These are phyloP conservation scores for Zele albiditarsus DNA, from an alignment of 2,888 invertebrate genomes.

Conservation along the genomic window DNA sequence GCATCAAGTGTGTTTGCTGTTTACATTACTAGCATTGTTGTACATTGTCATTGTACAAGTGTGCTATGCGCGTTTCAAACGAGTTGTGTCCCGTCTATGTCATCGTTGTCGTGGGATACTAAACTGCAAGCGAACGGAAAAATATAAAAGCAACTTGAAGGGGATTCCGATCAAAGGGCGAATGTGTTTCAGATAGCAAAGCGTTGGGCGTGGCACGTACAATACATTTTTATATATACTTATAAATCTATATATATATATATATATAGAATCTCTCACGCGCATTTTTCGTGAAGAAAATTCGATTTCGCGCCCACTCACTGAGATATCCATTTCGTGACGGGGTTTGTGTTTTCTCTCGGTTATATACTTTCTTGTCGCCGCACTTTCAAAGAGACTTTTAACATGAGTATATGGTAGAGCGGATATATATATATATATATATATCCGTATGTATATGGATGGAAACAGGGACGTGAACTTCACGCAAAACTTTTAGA, in stretches of 20 bases:
- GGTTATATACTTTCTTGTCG: not conserved
- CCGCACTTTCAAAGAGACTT: not conserved
- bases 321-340: constrained; percentile 14
- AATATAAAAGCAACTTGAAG: constrained; percentile 22
- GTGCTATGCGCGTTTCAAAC: not conserved
- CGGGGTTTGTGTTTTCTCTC: not conserved
- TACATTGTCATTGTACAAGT: not conserved
- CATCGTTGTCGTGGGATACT: not conserved
- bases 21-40: not conserved
- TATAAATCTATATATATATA: not conserved
- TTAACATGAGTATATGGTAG: not conserved
- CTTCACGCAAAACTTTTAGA: not conserved
- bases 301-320: constrained; percentile 34
- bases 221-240: not conserved
- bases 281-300: constrained; percentile 33
- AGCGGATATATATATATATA: not conserved
- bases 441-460: not conserved
- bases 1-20: not conserved
- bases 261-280: constrained; percentile 35
- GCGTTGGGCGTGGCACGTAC: constrained; percentile 21
- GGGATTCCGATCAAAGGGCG: constrained; percentile 37
- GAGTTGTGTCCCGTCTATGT: not conserved
- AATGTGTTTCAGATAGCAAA: constrained; percentile 28
- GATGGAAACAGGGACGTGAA: not conserved
- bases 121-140: not conserved